A percentile compares a stretch with the other conserved stretches of the same genome.
Conservation (phyloP, 2,888 invertebrate genomes). For the Galerucella pusilla region DNA sequence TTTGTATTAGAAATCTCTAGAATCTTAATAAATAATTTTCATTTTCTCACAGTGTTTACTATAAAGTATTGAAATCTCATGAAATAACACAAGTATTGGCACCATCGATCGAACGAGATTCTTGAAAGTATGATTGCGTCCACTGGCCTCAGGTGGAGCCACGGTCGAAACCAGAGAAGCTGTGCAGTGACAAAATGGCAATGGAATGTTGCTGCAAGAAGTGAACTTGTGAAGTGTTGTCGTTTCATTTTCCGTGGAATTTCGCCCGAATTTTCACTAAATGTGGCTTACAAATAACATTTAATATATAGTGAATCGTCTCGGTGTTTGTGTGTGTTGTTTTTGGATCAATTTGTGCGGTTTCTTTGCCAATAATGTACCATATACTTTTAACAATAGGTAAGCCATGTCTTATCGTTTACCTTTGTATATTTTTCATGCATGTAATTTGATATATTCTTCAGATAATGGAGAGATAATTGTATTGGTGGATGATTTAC, state of each 20-base stretch:
- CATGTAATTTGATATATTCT: conserved; percentile 58
- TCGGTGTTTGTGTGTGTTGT: conserved; percentile 53
- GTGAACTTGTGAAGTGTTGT: conserved; percentile 63
- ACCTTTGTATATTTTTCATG: conserved; percentile 63
- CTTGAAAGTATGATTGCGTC: conserved; percentile 36
- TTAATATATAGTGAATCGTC: conserved; percentile 53
- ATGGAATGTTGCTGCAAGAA: conserved; percentile 64
- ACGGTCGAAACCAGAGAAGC: conserved; percentile 51
- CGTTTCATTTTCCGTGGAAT: conserved; percentile 55
- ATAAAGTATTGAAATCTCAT: neutral
- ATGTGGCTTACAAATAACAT: conserved; percentile 55
- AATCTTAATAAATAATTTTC: neutral
- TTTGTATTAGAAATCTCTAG: neutral
- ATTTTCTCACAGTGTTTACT: neutral
- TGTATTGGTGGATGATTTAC: conserved; percentile 14
- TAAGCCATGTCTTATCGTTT: conserved; percentile 65
- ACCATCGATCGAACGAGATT: conserved; percentile 34
- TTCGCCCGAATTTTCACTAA: conserved; percentile 54
- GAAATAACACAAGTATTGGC: conserved; percentile 16
- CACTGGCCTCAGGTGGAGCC: conserved; percentile 49
- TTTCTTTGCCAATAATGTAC: conserved; percentile 62
- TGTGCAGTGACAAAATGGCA: conserved; percentile 66
- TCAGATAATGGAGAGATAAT: conserved; percentile 18
- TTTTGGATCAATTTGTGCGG: conserved; percentile 54
- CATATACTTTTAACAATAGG: conserved; percentile 65